phyloP scores from a whole-genome alignment of 2,797 vertebrate species.

The Sebastes taczanowskii region DNA sequence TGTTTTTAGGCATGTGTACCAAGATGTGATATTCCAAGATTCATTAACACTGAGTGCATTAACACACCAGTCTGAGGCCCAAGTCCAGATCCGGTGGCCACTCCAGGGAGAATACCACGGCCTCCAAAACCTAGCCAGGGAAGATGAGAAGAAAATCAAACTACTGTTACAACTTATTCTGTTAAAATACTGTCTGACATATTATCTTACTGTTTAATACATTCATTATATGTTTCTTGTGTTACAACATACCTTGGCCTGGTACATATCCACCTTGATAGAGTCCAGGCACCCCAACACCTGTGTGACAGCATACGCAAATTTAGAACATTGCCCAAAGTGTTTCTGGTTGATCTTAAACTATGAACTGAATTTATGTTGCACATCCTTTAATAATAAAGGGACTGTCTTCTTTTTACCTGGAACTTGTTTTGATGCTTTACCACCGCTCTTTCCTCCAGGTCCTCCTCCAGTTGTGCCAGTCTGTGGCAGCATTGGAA shows the following conservation, averaged over 20 bases:
- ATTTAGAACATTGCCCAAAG: background rate
- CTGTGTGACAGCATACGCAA: slow-evolving; percentile 68
- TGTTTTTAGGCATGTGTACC: background rate
- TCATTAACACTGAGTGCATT: background rate
- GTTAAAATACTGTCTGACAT: background rate
- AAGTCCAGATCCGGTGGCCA: slow-evolving; percentile 90
- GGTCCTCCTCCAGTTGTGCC: slow-evolving; percentile 56
- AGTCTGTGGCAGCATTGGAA: slow-evolving; percentile 68
- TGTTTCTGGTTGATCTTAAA: background rate
- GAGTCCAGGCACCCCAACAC: slow-evolving; percentile 91
- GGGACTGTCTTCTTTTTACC: slow-evolving; percentile 54
- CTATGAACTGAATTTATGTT: background rate
- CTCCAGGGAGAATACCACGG: slow-evolving; percentile 91
- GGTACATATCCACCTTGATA: slow-evolving; percentile 92
- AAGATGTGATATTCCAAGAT: background rate
- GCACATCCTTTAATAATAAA: background rate
- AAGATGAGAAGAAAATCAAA: background rate
- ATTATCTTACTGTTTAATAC: background rate
- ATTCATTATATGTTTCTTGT: background rate
- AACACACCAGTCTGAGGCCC: slow-evolving; percentile 89
- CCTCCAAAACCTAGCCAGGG: slow-evolving; percentile 77
- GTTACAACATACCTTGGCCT: slow-evolving; percentile 84
- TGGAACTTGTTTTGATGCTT: slow-evolving; percentile 78
- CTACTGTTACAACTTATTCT: background rate
- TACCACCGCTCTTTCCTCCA: slow-evolving; percentile 62